Conservation (phyloP, 1,140 invertebrate genomes). For the Andrena cerasifolii region DNA sequence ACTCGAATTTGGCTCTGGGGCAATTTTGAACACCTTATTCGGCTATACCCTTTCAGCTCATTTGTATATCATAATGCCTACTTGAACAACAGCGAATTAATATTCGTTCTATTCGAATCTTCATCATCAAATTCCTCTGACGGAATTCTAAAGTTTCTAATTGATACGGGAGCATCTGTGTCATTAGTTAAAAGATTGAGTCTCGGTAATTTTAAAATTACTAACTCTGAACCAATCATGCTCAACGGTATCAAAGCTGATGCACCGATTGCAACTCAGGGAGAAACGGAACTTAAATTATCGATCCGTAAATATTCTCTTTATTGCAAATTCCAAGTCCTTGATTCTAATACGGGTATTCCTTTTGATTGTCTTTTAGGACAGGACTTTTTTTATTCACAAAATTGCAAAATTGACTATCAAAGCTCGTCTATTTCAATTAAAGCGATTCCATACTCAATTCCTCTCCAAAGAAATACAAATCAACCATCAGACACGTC, state of each 20-base stretch:
- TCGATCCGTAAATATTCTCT: not conserved
- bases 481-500: not conserved
- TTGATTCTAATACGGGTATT: constrained; percentile 80
- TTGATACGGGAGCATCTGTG: not conserved
- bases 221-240: not conserved
- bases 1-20: too few species aligned
- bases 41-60: too few species aligned
- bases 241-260: constrained; percentile 41
- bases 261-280: not conserved
- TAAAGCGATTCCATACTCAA: constrained; percentile 79
- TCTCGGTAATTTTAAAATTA: not conserved
- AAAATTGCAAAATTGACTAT: constrained; percentile 1
- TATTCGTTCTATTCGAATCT: not conserved
- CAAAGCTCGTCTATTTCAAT: constrained; percentile 74
- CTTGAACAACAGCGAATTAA: not conserved
- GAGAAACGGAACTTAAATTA: not conserved
- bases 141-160: not conserved
- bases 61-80: not conserved
- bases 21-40: too few species aligned
- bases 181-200: constrained; percentile 1
- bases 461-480: constrained; percentile 61
- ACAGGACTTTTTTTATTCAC: not conserved
- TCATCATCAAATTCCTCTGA: not conserved
- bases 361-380: constrained; percentile 23
- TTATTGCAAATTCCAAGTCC: constrained; percentile 17